These are phyloP conservation scores for Anarhynchus alexandrinus DNA, from an alignment of 2,113 vertebrate genomes.

Conservation along the genomic window DNA sequence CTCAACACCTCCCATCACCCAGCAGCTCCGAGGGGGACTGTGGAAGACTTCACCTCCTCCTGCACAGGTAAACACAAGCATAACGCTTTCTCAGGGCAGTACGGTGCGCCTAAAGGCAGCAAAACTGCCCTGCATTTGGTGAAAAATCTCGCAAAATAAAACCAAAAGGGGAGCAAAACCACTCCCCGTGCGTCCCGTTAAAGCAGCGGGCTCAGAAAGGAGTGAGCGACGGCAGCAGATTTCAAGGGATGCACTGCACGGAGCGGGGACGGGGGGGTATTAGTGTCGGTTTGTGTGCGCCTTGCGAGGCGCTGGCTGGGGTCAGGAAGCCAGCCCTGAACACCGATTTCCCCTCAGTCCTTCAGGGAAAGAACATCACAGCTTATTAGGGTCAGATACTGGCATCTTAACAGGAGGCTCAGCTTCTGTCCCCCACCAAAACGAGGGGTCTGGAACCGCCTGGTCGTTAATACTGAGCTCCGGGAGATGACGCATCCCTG, in stretches of 20 bases:
- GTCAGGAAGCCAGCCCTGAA: conserved; percentile 34
- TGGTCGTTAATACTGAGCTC: conserved; percentile 1
- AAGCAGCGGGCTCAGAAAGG: not conserved
- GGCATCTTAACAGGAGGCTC: not conserved
- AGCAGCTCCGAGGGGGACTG: not conserved
- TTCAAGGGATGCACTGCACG: not conserved
- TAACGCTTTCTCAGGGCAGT: not conserved
- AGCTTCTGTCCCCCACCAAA: not conserved
- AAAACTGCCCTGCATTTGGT: not conserved
- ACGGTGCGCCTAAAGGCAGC: not conserved
- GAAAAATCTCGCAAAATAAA: not conserved
- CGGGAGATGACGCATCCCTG: rapidly evolving
- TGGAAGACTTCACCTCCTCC: conserved; percentile 45
- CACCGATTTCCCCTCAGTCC: not conserved
- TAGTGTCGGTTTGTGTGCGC: not conserved
- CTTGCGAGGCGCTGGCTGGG: not conserved
- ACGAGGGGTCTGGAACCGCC: not conserved
- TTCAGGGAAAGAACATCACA: conserved; percentile 8
- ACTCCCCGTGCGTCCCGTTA: rapidly evolving
- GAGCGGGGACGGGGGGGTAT: not conserved
- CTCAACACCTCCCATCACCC: not conserved
- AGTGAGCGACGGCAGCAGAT: not conserved
- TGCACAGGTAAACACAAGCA: not conserved
- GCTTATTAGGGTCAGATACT: conserved; percentile 39
- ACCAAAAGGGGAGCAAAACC: not conserved